phyloP scores from a whole-genome alignment of 1,140 invertebrate genomes.

The roundworm (Caenorhabditis elegans) region DNA sequence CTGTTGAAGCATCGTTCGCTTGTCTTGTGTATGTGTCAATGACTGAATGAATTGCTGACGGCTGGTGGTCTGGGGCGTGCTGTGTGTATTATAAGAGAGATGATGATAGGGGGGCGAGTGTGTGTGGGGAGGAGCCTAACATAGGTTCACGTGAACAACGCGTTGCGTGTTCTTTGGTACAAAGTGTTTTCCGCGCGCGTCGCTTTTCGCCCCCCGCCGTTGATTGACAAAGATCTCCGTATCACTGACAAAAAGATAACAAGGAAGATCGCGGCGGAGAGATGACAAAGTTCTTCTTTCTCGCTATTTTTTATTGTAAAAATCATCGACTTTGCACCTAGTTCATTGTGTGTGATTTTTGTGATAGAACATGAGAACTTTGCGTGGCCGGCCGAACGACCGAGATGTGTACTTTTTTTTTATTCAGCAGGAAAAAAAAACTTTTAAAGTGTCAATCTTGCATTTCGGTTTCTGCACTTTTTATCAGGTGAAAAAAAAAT shows the following conservation, averaged over 20 bases:
- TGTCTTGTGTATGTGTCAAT: neutral
- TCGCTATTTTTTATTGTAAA: neutral
- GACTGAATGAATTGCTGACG: slow-evolving; percentile 6
- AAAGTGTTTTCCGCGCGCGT: neutral
- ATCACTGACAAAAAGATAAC: neutral
- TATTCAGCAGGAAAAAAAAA: too few species aligned
- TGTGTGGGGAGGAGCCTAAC: neutral
- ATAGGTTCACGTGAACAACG: slow-evolving; percentile 3
- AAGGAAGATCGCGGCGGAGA: too few species aligned
- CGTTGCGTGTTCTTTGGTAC: neutral
- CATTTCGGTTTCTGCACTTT: neutral
- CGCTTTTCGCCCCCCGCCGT: neutral
- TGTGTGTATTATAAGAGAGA: slow-evolving; percentile 9
- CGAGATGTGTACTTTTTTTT: too few species aligned
- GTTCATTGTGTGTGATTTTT: slow-evolving; percentile 20
- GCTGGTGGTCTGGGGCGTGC: slow-evolving; percentile 5
- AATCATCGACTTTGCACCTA: slow-evolving; percentile 25
- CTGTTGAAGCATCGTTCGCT: neutral
- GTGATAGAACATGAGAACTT: neutral
- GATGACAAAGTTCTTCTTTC: neutral
- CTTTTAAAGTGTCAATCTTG: neutral
- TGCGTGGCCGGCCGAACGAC: too few species aligned
- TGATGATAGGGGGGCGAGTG: neutral
- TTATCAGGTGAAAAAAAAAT: neutral
- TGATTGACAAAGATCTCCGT: slow-evolving; percentile 15